Conservation (phyloP, 2,797 vertebrate genomes). For the Otolemur crassicaudatus region DNA sequence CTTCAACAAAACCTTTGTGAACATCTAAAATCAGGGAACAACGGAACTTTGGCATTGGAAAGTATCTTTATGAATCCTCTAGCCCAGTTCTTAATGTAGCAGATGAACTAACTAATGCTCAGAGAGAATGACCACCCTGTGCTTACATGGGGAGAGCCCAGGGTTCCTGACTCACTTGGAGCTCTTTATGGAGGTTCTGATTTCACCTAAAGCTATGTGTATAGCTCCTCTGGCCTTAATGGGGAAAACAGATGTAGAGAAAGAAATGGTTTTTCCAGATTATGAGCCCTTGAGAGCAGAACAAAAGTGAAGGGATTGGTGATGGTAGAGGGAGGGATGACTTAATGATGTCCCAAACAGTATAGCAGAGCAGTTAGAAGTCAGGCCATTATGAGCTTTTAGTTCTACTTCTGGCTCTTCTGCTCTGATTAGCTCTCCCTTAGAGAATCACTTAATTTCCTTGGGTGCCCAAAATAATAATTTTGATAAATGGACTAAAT, state of each 20-base stretch:
- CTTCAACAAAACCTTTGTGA: background rate
- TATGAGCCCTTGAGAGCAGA: constrained; percentile 20
- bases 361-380: background rate
- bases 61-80: background rate
- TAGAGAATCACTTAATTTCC: constrained; percentile 37
- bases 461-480: background rate
- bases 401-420: background rate
- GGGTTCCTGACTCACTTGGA: background rate
- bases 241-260: constrained; percentile 58
- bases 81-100: background rate
- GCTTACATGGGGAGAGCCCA: background rate
- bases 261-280: constrained; percentile 52
- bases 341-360: background rate
- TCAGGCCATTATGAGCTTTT: background rate
- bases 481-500: constrained; percentile 46
- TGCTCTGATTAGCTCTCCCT: background rate
- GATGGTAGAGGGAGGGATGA: background rate
- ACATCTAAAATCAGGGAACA: constrained; percentile 40
- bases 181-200: constrained; percentile 12
- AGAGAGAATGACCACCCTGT: background rate
- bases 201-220: constrained; percentile 21
- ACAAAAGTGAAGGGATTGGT: constrained; percentile 1
- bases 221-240: constrained; percentile 55
- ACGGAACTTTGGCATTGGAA: background rate
- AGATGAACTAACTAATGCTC: background rate